Percentiles rank a stretch among this genome's conserved stretches.
Evolutionary conservation across 1,140 invertebrate species (phyloP).

Genomic region (Lysiphlebus fabarum): DNA sequence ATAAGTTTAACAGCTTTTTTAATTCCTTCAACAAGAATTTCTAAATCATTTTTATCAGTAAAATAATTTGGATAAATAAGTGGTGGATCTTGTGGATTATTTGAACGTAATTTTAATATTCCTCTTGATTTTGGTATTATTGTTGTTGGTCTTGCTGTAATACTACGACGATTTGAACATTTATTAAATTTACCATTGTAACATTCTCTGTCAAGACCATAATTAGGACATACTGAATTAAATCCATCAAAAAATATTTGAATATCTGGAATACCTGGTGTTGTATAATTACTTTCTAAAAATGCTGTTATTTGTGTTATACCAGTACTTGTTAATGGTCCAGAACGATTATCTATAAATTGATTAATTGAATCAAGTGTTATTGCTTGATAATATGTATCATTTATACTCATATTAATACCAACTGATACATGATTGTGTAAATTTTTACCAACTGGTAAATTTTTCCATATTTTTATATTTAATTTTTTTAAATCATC

Average conservation of each 20-base stretch:
- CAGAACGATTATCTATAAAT: conserved; percentile 46
- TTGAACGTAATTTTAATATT: conserved; percentile 49
- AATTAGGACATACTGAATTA: conserved; percentile 41
- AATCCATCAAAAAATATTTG: conserved; percentile 51
- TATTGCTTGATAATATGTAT: conserved; percentile 38
- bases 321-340: conserved; percentile 52
- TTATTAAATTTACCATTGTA: conserved; percentile 29
- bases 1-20: conserved; percentile 45
- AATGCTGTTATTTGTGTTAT: conserved; percentile 53
- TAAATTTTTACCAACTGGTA: conserved; percentile 61
- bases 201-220: conserved; percentile 43
- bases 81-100: conserved; percentile 62
- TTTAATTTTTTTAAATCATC: conserved; percentile 56
- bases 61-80: conserved; percentile 70
- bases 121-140: conserved; percentile 39
- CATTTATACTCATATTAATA: conserved; percentile 46
- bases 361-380: conserved; percentile 45
- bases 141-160: conserved; percentile 43
- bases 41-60: conserved; percentile 52
- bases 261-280: conserved; percentile 39
- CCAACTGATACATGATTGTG: conserved; percentile 55
- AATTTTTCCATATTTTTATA: conserved; percentile 53
- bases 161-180: conserved; percentile 40
- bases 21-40: conserved; percentile 52
- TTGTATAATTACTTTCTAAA: conserved; percentile 42